These are phyloP conservation scores for Hyles vespertilio DNA, from an alignment of 1,140 invertebrate species.

Conservation along the genomic window DNA sequence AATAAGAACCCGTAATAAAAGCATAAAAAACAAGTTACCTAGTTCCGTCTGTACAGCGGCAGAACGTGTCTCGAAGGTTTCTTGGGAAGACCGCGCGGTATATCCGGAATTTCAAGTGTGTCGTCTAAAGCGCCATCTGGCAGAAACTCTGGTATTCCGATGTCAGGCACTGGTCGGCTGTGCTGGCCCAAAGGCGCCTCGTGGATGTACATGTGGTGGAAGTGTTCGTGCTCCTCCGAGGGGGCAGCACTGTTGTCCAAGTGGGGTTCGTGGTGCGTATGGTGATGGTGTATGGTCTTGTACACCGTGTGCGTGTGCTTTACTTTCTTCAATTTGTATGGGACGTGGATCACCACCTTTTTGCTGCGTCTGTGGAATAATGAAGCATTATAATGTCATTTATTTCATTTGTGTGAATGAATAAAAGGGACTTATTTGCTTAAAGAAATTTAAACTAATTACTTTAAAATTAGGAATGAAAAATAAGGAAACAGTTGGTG, in stretches of 20 bases:
- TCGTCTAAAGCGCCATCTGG: constrained; percentile 48
- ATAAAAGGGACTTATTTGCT: too few relatives aligned
- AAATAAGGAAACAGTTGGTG: too few relatives aligned
- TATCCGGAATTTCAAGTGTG: constrained; percentile 33
- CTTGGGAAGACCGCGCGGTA: constrained; percentile 33
- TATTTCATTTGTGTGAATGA: too few relatives aligned
- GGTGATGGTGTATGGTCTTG: constrained; percentile 78
- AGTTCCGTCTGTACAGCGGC: constrained; percentile 30
- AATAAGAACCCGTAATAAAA: too few relatives aligned
- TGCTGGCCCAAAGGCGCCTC: constrained; percentile 34
- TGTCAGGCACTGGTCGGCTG: constrained; percentile 36
- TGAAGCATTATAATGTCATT: not conserved
- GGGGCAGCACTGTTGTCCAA: constrained; percentile 22
- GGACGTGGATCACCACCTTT: constrained; percentile 79
- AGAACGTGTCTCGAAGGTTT: constrained; percentile 27
- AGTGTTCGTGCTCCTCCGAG: constrained; percentile 63
- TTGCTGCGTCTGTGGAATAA: constrained; percentile 60
- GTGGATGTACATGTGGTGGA: constrained; percentile 59
- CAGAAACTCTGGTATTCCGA: constrained; percentile 51
- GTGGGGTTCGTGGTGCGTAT: constrained; percentile 50
- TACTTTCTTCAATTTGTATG: constrained; percentile 78
- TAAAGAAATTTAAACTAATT: too few relatives aligned
- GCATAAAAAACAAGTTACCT: constrained; percentile 11
- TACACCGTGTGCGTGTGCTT: constrained; percentile 81
- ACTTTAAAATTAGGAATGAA: too few relatives aligned